Conservation (phyloP, 2,888 invertebrate genomes). For the Coelopa pilipes region DNA sequence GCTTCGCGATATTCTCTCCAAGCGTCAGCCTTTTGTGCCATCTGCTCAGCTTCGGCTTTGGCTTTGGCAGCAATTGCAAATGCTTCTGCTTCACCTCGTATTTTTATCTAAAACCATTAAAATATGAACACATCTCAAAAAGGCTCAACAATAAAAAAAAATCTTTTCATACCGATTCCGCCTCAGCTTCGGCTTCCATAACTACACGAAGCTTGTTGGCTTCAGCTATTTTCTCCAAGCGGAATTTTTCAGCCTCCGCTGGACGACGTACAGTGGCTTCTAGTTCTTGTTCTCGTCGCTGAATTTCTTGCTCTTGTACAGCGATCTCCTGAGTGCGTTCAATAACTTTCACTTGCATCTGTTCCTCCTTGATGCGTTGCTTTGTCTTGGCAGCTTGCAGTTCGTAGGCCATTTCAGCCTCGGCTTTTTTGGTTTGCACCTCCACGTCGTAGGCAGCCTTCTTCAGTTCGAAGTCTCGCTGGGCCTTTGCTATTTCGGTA, state of each 20-base stretch:
- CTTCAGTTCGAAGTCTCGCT: slow-evolving; percentile 95
- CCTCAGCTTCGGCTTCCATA: slow-evolving; percentile 96
- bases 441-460: slow-evolving; percentile 97
- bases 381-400: slow-evolving; percentile 95
- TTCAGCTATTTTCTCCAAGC: slow-evolving; percentile 92
- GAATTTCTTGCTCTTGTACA: slow-evolving; percentile 96
- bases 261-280: slow-evolving; percentile 94
- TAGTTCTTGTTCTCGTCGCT: slow-evolving; percentile 88
- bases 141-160: not conserved
- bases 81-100: slow-evolving; percentile 91
- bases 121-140: not conserved
- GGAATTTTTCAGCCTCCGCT: slow-evolving; percentile 94
- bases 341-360: slow-evolving; percentile 95
- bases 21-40: slow-evolving; percentile 96
- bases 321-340: slow-evolving; percentile 93
- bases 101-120: slow-evolving; percentile 68
- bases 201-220: slow-evolving; percentile 88
- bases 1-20: slow-evolving; percentile 96
- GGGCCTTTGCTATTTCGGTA: slow-evolving; percentile 96
- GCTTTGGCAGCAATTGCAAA: slow-evolving; percentile 95
- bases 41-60: slow-evolving; percentile 95
- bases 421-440: slow-evolving; percentile 89
- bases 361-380: slow-evolving; percentile 94
- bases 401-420: slow-evolving; percentile 93
- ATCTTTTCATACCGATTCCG: slow-evolving; percentile 76